Evolutionary conservation across 2,113 vertebrate genomes (phyloP), one percentile per base, ranked within the genome.

Genomic region (Thomomys bottae): DNA sequence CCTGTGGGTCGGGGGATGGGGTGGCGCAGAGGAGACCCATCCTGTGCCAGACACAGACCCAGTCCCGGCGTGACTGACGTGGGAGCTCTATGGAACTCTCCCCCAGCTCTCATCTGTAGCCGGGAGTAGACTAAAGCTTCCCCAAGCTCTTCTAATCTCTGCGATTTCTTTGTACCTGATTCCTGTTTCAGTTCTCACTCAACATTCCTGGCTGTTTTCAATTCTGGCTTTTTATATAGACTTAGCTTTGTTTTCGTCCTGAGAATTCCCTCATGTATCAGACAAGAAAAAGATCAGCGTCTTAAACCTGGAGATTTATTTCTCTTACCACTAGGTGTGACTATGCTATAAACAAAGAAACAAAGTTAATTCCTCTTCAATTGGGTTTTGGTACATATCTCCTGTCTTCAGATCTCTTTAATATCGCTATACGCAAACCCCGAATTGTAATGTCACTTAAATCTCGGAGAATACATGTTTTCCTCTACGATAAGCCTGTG

Each of bases 1-100:
- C 42, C 36, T 20, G 1, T 8, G 45, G 5, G 36, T 17, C 26
- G 0, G 0, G n/a, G 36, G n/a, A 6, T 9, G 1, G 21, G 30
- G 6, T 0, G 17, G 34, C n/a, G 7, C 26, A 3, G 2, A 42
- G 10, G 49, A 3, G 20, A 54, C 24, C 1, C 8, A 5, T 2
- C 42, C 7, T 32, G 8, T 8, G 45, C 12, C 64, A 34, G 34
- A 28, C 1, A 0, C 18, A 26, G 57, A 2, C 40, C 42, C 38
- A 38, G 4, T 86, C 0, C 8, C 11, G 77, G 40, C 63, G 17
- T 10, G 3, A 2, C 2, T 2, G 30, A 23, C 4, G 38, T 15
- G 26, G 2, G 30, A 54, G n/a, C 49, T 4, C 32, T 2, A 73
- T 26, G 12, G 78, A 63, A 17, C 38, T 70, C 23, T 26, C 9